phyloP scores from a whole-genome alignment of 2,888 invertebrate genomes.

The Amiota communis region DNA sequence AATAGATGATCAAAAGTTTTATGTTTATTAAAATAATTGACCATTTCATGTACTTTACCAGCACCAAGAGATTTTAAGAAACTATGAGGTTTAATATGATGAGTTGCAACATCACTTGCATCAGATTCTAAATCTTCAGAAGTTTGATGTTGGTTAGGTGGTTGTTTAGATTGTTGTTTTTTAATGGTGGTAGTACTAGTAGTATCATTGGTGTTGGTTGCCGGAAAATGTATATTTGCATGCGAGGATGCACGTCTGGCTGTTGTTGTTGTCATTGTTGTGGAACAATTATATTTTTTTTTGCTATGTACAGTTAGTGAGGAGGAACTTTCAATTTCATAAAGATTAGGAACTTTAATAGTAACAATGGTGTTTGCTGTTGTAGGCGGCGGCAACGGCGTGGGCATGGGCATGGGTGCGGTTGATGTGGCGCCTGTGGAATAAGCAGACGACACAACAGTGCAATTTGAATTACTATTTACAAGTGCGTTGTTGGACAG shows the following conservation, averaged over 20 bases:
- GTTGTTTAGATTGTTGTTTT: conserved; percentile 5
- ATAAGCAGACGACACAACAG: conserved; percentile 33
- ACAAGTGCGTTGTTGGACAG: conserved; percentile 23
- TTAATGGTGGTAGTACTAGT: conserved; percentile 22
- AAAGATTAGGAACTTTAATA: conserved; percentile 65
- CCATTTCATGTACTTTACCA: conserved; percentile 81
- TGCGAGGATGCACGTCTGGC: conserved; percentile 46
- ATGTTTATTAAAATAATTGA: conserved; percentile 78
- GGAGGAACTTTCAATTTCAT: conserved; percentile 66
- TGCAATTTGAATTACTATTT: conserved; percentile 33
- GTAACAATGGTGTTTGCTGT: conserved; percentile 48
- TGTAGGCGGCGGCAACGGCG: conserved; percentile 17
- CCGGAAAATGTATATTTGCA: conserved; percentile 48
- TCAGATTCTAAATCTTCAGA: not conserved
- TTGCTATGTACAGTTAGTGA: conserved; percentile 62
- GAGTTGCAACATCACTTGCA: not conserved
- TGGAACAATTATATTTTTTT: conserved; percentile 58
- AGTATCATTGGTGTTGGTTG: conserved; percentile 32
- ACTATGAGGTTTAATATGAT: not conserved
- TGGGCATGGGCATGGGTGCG: not conserved
- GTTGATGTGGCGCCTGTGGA: conserved; percentile 21
- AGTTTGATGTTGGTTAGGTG: not conserved
- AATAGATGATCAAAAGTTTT: conserved; percentile 40
- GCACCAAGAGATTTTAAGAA: not conserved
- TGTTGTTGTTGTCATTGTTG: conserved; percentile 28